Conservation (phyloP, 2,888 invertebrate genomes). For the Agriopis leucophaearia region DNA sequence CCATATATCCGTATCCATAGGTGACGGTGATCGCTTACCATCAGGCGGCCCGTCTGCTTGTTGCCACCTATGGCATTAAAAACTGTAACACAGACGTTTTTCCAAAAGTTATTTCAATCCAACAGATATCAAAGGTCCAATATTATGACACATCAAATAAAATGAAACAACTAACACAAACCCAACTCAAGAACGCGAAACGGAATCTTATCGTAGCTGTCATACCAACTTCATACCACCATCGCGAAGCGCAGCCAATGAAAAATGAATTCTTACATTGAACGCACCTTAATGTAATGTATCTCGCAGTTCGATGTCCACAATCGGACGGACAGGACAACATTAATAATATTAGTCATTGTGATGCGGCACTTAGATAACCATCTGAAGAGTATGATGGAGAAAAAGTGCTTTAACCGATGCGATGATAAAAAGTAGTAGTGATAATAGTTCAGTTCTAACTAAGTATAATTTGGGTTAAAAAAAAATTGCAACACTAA, state of each 20-base stretch:
- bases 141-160: constrained; percentile 20
- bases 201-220: constrained; percentile 74
- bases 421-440: background rate
- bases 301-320: constrained; percentile 64
- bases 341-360: constrained; percentile 83
- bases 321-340: constrained; percentile 72
- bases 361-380: constrained; percentile 66
- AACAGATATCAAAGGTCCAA: constrained; percentile 20
- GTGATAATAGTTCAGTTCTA: no score
- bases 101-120: no score
- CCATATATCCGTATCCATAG: no score
- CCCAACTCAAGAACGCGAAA: constrained; percentile 52
- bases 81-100: no score
- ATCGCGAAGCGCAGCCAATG: constrained; percentile 61
- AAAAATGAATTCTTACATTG: constrained; percentile 74
- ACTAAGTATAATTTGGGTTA: no score
- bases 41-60: no score
- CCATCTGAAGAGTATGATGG: constrained; percentile 52
- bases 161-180: constrained; percentile 48
- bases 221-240: constrained; percentile 68
- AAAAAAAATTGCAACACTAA: no score
- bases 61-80: no score
- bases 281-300: constrained; percentile 80
- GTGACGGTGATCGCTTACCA: no score
- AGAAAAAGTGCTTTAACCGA: constrained; percentile 13